These are phyloP conservation scores for Daktulosphaira vitifoliae DNA, from an alignment of 1,140 invertebrate species.

Conservation along the genomic window DNA sequence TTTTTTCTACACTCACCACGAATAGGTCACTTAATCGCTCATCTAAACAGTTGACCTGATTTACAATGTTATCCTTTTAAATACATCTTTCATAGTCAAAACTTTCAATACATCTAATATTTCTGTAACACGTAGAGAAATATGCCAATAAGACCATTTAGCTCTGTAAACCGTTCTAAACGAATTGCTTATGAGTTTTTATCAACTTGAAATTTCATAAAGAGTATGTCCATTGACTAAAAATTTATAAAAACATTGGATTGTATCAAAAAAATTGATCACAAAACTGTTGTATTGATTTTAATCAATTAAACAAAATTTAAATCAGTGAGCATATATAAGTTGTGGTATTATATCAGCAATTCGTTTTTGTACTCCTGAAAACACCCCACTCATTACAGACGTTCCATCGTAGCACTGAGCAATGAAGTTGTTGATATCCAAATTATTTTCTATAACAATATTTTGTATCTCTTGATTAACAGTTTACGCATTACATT, in stretches of 20 bases:
- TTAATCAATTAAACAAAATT: not conserved
- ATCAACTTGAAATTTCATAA: not conserved
- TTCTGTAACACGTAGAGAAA: constrained; percentile 4
- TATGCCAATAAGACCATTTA: not conserved
- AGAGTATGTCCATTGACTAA: constrained; percentile 6
- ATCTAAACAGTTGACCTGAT: not conserved
- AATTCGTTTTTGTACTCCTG: not conserved
- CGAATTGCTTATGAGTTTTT: constrained; percentile 1
- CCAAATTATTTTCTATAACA: too few relatives aligned
- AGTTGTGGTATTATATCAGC: not conserved
- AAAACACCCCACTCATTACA: not conserved
- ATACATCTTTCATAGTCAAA: not conserved
- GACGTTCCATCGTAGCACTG: too few relatives aligned
- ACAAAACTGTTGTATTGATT: not conserved
- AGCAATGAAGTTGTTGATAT: too few relatives aligned
- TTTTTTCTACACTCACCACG: not conserved
- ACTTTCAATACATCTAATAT: not conserved
- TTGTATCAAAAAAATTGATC: not conserved
- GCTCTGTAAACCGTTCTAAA: not conserved
- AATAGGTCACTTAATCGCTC: not conserved
- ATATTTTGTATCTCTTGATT: too few relatives aligned
- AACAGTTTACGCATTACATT: too few relatives aligned
- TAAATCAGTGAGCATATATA: not conserved
- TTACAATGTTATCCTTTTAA: not conserved
- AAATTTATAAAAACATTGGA: not conserved